Base-by-base conservation (phyloP, 2,797 vertebrate genomes). In the Pipistrellus pipistrellus region DNA sequence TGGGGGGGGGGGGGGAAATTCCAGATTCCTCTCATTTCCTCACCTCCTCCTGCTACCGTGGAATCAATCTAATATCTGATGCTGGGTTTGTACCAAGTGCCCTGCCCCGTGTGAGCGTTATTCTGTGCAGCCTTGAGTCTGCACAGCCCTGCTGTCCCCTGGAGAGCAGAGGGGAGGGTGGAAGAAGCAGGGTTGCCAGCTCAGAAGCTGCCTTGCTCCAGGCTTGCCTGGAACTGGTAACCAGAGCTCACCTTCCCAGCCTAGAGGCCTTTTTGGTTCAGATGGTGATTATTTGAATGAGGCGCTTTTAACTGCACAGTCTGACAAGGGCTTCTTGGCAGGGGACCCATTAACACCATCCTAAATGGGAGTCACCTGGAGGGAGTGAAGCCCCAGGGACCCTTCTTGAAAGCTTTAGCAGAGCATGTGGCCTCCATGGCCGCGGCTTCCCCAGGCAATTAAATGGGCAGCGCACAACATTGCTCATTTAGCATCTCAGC, bases 341-440 rank as follows among this genome's bases (percentile, higher is more conserved):
- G 78, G 95, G 77, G 41, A 86, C 83, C 94, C 95, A 93, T 96
- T 97, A 96, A 81, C 44, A 48, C 83, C 48, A 86, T 72, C 71
- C 92, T 97, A 91, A 95, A 92, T 93, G 90, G 93, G 95, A 94
- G 66, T 95, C 94, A 66, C 85, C 66, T 76, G 81, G 92, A 91
- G 94, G 78, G 75, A 91, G 76, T 32, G 59, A 90, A 71, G 66
- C 85, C 93, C 85, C 73, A 80, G 90, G 53, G 94, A 96, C 90
- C 62, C 13, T 86, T 96, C 75, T 82, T 82, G 95, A 95, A 96
- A 82, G 83, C 83, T 90, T 95, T 68, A 68, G 46, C n/a, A 23
- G 57, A 69, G 78, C 32, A 0, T 2, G 17, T 3, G 9, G 72
- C 62, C 71, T 68, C 75, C 55, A 41, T 51, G 1, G 0, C 89